A percentile compares a stretch with the other conserved stretches of the same genome.
Evolutionary conservation across 2,797 vertebrate species (phyloP).

Genomic region (Urocyon cinereoargenteus): DNA sequence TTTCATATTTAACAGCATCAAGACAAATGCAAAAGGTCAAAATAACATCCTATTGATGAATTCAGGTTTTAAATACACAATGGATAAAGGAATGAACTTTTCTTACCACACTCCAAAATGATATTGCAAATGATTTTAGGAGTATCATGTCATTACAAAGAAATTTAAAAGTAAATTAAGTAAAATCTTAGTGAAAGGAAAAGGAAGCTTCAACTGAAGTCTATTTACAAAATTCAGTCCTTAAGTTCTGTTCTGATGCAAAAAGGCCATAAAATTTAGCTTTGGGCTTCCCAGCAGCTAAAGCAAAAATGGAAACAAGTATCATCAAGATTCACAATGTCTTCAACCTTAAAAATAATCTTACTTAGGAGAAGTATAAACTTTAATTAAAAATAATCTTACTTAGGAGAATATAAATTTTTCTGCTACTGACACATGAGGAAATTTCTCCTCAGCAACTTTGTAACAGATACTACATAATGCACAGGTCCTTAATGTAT

Average conservation of each 20-base stretch:
- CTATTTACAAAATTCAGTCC: neutral
- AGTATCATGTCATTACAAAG: neutral
- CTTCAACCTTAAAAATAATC: neutral
- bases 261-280: neutral
- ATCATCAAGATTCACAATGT: neutral
- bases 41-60: neutral
- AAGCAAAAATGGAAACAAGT: neutral
- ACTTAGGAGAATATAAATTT: neutral
- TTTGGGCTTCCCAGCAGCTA: neutral
- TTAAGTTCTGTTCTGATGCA: neutral
- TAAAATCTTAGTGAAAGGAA: neutral
- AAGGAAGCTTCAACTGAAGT: neutral
- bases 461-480: neutral
- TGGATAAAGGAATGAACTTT: neutral
- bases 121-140: neutral
- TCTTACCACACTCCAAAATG: neutral
- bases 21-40: neutral
- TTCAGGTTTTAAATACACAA: constrained; percentile 30
- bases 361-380: no score
- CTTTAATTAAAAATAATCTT: neutral
- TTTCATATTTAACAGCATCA: neutral
- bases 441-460: neutral
- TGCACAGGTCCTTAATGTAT: neutral
- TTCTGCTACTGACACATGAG: neutral
- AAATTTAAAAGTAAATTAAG: neutral